phyloP scores from a whole-genome alignment of 2,113 vertebrate species.

The Argyrosomus japonicus region DNA sequence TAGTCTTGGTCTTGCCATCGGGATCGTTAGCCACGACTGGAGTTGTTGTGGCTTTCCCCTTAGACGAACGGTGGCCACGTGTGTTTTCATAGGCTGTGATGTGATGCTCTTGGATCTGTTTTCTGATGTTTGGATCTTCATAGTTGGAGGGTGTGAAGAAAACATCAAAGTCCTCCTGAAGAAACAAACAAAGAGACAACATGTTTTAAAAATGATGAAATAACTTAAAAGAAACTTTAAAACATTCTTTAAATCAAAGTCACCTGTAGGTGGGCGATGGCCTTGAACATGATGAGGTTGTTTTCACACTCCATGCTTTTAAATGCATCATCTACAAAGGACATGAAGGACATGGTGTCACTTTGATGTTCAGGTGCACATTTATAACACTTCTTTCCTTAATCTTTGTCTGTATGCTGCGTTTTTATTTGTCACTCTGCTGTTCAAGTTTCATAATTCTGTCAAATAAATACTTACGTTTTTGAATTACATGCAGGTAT shows the following conservation, averaged over 20 bases:
- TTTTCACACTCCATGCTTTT: conserved; percentile 88
- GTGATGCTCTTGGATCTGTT: conserved; percentile 87
- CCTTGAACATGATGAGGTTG: conserved; percentile 88
- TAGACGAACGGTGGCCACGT: conserved; percentile 56
- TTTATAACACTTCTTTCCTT: neutral
- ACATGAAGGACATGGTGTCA: neutral
- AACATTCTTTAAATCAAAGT: neutral
- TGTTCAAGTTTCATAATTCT: neutral
- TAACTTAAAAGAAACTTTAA: neutral
- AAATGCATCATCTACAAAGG: conserved; percentile 84
- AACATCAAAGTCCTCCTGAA: conserved; percentile 91
- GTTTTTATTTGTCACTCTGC: neutral
- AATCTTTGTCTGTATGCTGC: neutral
- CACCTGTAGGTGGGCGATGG: conserved; percentile 90
- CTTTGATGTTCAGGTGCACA: neutral
- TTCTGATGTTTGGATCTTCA: conserved; percentile 81
- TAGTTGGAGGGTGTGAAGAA: conserved; percentile 90
- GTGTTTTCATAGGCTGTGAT: conserved; percentile 85
- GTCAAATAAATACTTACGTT: conserved; percentile 78
- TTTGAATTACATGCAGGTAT: conserved; percentile 85
- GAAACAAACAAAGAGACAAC: neutral
- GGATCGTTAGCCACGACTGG: conserved; percentile 65
- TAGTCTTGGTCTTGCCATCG: conserved; percentile 71
- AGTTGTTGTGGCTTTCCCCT: conserved; percentile 34
- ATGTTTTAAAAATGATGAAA: neutral